Evolutionary conservation across 2,888 invertebrate species (phyloP).

Genomic region (Drosophila kambysellisi): DNA sequence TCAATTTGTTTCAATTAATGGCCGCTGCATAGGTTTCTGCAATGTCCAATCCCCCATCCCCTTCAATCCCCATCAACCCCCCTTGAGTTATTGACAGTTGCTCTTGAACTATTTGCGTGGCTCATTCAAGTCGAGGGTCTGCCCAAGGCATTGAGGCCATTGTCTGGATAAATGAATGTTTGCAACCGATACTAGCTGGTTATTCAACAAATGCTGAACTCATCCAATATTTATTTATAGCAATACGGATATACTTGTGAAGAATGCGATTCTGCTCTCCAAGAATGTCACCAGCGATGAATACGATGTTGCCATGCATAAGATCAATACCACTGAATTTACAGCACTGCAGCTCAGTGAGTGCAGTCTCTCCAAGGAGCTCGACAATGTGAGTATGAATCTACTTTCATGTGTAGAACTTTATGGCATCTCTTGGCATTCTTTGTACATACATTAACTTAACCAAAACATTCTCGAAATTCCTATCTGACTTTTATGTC

Average conservation of each 20-base stretch:
- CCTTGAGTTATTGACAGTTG: slow-evolving; percentile 65
- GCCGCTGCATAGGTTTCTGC: slow-evolving; percentile 64
- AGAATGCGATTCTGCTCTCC: slow-evolving; percentile 77
- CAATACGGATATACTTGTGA: slow-evolving; percentile 85
- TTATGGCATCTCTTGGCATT: neutral
- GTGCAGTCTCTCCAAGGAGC: slow-evolving; percentile 90
- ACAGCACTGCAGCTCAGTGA: slow-evolving; percentile 86
- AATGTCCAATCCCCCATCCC: neutral
- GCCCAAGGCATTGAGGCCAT: slow-evolving; percentile 23
- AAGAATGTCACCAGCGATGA: slow-evolving; percentile 87
- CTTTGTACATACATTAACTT: neutral
- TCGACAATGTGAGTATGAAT: slow-evolving; percentile 88
- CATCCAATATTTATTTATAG: slow-evolving; percentile 74
- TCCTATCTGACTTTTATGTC: neutral
- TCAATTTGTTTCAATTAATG: slow-evolving; percentile 80
- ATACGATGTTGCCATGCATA: slow-evolving; percentile 86
- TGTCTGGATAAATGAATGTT: slow-evolving; percentile 13
- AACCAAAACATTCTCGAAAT: neutral
- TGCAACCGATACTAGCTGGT: slow-evolving; percentile 43
- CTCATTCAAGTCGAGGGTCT: slow-evolving; percentile 31
- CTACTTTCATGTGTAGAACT: neutral
- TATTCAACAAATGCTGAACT: slow-evolving; percentile 16
- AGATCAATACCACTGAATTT: slow-evolving; percentile 81
- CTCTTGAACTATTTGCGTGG: slow-evolving; percentile 61
- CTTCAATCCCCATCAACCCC: neutral